Conservation (phyloP, 2,797 vertebrate species). For the Pipistrellus pygmaeus region DNA sequence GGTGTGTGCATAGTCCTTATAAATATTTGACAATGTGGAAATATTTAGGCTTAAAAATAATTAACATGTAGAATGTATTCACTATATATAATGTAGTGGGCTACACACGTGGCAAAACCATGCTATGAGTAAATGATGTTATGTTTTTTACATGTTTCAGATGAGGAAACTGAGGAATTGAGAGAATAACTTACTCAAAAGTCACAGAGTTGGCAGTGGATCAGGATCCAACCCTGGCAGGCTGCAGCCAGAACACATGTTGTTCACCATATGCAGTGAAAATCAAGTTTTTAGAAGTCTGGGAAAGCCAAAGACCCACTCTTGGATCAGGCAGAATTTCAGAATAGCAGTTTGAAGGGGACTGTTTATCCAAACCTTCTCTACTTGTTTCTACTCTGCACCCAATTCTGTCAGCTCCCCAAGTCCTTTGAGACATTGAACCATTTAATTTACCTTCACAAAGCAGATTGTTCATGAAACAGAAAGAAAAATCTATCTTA, state of each 20-base stretch:
- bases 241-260: neutral
- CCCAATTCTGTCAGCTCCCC: neutral
- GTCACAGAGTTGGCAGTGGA: neutral
- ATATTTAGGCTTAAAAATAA: neutral
- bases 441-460: neutral
- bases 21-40: neutral
- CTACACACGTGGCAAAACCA: neutral
- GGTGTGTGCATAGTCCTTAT: neutral
- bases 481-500: neutral
- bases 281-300: neutral
- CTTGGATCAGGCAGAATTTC: neutral
- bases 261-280: neutral
- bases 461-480: neutral
- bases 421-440: neutral
- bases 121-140: neutral
- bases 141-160: slow-evolving; percentile 6
- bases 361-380: neutral
- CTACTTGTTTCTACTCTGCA: neutral
- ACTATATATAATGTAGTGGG: neutral
- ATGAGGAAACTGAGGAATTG: neutral
- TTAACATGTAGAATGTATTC: neutral
- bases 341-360: neutral
- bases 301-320: neutral
- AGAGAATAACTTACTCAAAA: neutral
- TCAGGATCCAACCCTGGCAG: neutral